phyloP scores from a whole-genome alignment of 2,797 vertebrate species.

The Danio aesculapii region DNA sequence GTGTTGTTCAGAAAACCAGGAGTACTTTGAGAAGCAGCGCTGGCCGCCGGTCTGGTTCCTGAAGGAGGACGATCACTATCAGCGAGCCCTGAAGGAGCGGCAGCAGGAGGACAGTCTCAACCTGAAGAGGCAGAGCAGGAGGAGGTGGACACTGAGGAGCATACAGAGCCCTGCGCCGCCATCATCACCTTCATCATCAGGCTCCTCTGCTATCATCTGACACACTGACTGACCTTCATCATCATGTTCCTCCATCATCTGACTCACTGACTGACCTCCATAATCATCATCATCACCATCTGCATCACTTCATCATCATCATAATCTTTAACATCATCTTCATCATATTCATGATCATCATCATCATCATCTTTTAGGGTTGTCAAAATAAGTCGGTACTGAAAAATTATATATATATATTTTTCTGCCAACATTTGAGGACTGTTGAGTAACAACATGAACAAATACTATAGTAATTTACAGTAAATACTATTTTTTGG shows the following conservation, averaged over 20 bases:
- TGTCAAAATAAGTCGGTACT: too few relatives aligned
- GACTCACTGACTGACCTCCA: background rate
- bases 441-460: too few relatives aligned
- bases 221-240: background rate
- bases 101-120: constrained; percentile 72
- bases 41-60: constrained; percentile 81
- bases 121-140: constrained; percentile 73
- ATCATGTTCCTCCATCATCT: constrained; percentile 27
- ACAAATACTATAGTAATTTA: too few relatives aligned
- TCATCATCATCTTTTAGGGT: background rate
- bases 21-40: constrained; percentile 75
- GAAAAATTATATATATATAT: too few relatives aligned
- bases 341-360: too few relatives aligned
- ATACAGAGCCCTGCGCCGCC: background rate
- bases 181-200: constrained; percentile 27
- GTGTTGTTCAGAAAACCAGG: constrained; percentile 69
- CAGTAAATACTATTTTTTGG: too few relatives aligned
- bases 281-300: constrained; percentile 8
- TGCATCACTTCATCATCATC: too few relatives aligned
- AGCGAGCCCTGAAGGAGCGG: constrained; percentile 74
- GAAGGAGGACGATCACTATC: constrained; percentile 79
- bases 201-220: constrained; percentile 40
- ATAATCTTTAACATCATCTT: background rate
- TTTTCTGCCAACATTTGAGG: too few relatives aligned
- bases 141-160: constrained; percentile 77